Percentiles rank a stretch among this genome's conserved stretches.
Conservation (phyloP, 2,888 invertebrate species). For the Seira sanloemensis region DNA sequence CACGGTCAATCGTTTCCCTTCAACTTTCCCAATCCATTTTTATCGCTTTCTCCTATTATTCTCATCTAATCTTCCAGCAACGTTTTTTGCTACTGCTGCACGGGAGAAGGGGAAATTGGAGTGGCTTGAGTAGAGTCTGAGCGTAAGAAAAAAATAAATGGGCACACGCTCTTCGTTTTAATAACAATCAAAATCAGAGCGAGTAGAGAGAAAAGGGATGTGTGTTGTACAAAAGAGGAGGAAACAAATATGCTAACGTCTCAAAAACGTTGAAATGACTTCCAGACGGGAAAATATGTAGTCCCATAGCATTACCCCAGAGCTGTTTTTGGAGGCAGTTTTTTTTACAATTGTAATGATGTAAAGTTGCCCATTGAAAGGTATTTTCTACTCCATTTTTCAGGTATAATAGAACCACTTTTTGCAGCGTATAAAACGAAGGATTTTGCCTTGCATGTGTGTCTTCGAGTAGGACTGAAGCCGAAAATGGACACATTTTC, state of each 20-base stretch:
- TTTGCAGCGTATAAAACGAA: neutral
- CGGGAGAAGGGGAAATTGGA: no score
- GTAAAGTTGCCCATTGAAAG: no score
- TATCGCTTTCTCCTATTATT: slow-evolving; percentile 8
- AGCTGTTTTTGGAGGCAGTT: no score
- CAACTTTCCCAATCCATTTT: slow-evolving; percentile 1
- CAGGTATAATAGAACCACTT: neutral
- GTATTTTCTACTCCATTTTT: neutral
- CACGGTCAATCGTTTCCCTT: neutral
- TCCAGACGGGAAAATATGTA: no score
- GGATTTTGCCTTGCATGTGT: neutral
- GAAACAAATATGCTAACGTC: no score
- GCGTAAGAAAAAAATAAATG: slow-evolving; percentile 48
- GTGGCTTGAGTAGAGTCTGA: no score
- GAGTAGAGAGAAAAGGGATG: neutral
- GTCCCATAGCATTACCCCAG: no score
- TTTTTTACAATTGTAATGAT: no score
- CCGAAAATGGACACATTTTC: slow-evolving; percentile 13
- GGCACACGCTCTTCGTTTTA: slow-evolving; percentile 44
- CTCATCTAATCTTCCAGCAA: neutral
- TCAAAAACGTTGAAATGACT: neutral
- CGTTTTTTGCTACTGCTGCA: no score
- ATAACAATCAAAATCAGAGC: slow-evolving; percentile 61
- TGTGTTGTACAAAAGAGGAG: no score
- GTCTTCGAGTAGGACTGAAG: neutral